Evolutionary conservation across 2,113 vertebrate species (phyloP).

Genomic region (Sinosuthora webbiana): DNA sequence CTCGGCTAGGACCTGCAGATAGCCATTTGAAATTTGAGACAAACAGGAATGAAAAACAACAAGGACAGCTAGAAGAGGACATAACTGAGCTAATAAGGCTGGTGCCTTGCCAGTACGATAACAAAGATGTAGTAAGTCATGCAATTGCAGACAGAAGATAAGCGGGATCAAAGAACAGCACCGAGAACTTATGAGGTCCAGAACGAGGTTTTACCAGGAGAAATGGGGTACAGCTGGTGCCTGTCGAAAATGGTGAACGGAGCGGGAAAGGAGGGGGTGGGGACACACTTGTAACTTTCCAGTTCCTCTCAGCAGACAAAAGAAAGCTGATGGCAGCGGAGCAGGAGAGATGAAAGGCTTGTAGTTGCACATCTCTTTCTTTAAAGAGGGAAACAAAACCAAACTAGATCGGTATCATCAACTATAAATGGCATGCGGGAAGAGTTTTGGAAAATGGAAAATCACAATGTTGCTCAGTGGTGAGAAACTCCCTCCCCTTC

Average conservation of each 20-base stretch:
- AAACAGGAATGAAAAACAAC: not conserved
- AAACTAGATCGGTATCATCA: not conserved
- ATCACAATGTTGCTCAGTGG: not conserved
- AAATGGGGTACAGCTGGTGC: not conserved
- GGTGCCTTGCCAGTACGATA: not conserved
- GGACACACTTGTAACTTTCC: not conserved
- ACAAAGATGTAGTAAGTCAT: not conserved
- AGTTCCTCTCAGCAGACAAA: not conserved
- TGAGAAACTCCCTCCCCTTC: not conserved
- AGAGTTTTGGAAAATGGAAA: slow-evolving; percentile 35
- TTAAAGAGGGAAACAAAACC: slow-evolving; percentile 15
- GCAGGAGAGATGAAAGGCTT: not conserved
- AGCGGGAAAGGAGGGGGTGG: no score
- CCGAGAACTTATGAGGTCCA: not conserved
- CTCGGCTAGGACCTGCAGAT: not conserved
- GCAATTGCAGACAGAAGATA: not conserved
- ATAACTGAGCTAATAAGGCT: not conserved
- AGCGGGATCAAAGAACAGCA: not conserved
- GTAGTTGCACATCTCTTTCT: not conserved
- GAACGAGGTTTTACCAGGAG: not conserved
- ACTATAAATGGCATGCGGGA: not conserved
- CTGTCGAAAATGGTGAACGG: not conserved
- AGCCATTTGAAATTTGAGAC: not conserved
- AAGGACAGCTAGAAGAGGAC: not conserved
- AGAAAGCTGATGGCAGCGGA: not conserved